A percentile compares a stretch with the other conserved stretches of the same genome.
Evolutionary conservation across 2,113 vertebrate genomes (phyloP).

Genomic region (Rhynchomys soricoides): DNA sequence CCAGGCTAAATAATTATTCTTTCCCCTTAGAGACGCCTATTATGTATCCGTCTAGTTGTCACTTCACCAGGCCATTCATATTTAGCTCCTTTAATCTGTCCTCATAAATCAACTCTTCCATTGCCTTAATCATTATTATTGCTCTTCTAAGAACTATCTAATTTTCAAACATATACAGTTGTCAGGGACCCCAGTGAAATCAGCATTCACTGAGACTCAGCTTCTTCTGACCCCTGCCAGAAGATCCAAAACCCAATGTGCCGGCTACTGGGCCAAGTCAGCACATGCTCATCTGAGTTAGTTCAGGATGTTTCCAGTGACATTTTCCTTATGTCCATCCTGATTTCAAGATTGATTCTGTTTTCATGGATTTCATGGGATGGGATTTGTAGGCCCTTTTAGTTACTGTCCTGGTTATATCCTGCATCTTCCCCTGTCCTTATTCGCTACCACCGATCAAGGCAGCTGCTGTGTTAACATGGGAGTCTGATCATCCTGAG

Average conservation of each 20-base stretch:
- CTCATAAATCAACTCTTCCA: conserved; percentile 79
- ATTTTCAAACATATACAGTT: conserved; percentile 68
- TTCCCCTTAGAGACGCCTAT: conserved; percentile 65
- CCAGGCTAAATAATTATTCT: conserved; percentile 63
- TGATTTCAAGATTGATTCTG: not conserved
- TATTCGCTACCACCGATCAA: not conserved
- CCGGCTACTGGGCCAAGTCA: not conserved
- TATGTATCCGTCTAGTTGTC: conserved; percentile 67
- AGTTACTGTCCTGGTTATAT: not conserved
- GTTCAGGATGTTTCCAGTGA: not conserved
- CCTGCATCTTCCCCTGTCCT: not conserved
- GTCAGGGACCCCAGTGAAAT: conserved; percentile 37
- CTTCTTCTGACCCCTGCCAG: not conserved
- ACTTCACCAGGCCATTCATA: conserved; percentile 70
- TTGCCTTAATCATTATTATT: conserved; percentile 79
- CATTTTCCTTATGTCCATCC: not conserved
- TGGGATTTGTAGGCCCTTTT: conserved; percentile 1
- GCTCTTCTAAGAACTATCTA: conserved; percentile 71
- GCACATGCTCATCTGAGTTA: not conserved
- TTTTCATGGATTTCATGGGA: not conserved
- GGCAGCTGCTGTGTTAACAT: not conserved
- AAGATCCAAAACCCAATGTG: not conserved
- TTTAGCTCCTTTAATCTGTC: conserved; percentile 79
- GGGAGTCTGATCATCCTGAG: conserved; percentile 12
- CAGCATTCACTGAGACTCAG: not conserved